Percentiles rank a stretch among this genome's conserved stretches.
These are phyloP conservation scores for Chloroclysta siterata DNA, from an alignment of 2,888 invertebrate genomes.

Conservation along the genomic window DNA sequence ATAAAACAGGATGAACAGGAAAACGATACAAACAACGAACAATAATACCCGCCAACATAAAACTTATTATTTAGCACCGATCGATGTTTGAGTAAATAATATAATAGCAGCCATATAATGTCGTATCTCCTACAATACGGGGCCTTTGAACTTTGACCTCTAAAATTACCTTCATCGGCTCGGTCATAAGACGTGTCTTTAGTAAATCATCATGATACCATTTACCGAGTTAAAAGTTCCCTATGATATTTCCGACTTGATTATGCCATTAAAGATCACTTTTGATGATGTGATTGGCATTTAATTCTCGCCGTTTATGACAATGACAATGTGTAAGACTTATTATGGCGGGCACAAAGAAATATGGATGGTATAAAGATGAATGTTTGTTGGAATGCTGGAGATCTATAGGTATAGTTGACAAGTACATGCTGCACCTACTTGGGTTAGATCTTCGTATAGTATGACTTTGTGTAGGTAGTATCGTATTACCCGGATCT, in stretches of 20 bases:
- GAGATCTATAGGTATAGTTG: conserved; percentile 48
- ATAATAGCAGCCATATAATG: conserved; percentile 27
- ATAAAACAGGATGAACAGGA: conserved; percentile 42
- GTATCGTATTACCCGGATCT: conserved; percentile 54
- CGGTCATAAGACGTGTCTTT: conserved; percentile 42
- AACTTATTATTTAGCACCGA: conserved; percentile 28
- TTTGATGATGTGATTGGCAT: conserved; percentile 44
- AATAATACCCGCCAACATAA: conserved; percentile 25
- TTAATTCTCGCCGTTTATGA: conserved; percentile 49
- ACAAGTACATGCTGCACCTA: conserved; percentile 38
- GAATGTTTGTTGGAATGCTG: conserved; percentile 57
- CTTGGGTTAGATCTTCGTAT: conserved; percentile 26
- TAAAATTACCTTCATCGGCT: conserved; percentile 46
- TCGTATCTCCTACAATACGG: conserved; percentile 43
- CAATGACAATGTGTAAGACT: conserved; percentile 39
- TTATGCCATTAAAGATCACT: conserved; percentile 35
- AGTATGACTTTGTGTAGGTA: conserved; percentile 29
- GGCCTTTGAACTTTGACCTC: conserved; percentile 58
- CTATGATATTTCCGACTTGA: conserved; percentile 37
- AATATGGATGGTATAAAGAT: conserved; percentile 35
- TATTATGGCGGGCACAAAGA: conserved; percentile 47
- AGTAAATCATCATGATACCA: conserved; percentile 17
- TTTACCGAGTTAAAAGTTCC: conserved; percentile 20
- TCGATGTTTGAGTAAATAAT: conserved; percentile 32
- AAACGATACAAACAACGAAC: conserved; percentile 34